Evolutionary conservation across 1,140 invertebrate species (phyloP), one percentile per base, ranked within the genome.

Genomic region (Geopemphigus sp.): DNA sequence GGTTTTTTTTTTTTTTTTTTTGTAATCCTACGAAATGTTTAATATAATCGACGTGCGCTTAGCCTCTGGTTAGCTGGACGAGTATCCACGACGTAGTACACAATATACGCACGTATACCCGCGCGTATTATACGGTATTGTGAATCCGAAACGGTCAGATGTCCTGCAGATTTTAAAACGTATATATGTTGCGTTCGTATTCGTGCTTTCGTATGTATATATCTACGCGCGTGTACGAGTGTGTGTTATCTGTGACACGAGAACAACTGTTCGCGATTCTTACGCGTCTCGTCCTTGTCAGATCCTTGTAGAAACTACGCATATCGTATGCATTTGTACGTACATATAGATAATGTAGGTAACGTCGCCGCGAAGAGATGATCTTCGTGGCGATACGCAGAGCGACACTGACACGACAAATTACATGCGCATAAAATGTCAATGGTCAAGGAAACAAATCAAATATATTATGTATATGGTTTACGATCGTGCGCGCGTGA

Each of bases 371-470:
- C 61, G 32, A 39, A 39, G 64, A 47, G 39, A 68, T 22, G 39
- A 68, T 68, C n/a, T 68, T n/a, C n/a, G 39, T 12, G 39, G 39
- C 39, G 64, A 68, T 68, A 68, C 12, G 24, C 39, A 47, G 32
- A 64, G 17, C 61, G 26, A 17, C 39, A 24, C 39, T 47, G 64
- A 68, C 64, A 68, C 32, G 39, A 68, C 39, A 68, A 68, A 68
- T 68, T 68, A 68, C 64, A 68, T 17, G 64, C 29, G 63, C 32
- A 66, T 66, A 66, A 50, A 57, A 39, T 68, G 64, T 68, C 64
- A 68, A 68, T 22, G 64, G 39, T 47, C 64, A 22, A 68, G 64
- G 64, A 68, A 68, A 68, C 64, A 68, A 47, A 68, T 47, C 64
- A 68, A 68, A 68, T 14, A 22, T 57, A 22, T 10, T 57, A 57